Evolutionary conservation across 1,140 invertebrate species (phyloP), one percentile per base, ranked within the genome.

Genomic region (Colletes gigas): DNA sequence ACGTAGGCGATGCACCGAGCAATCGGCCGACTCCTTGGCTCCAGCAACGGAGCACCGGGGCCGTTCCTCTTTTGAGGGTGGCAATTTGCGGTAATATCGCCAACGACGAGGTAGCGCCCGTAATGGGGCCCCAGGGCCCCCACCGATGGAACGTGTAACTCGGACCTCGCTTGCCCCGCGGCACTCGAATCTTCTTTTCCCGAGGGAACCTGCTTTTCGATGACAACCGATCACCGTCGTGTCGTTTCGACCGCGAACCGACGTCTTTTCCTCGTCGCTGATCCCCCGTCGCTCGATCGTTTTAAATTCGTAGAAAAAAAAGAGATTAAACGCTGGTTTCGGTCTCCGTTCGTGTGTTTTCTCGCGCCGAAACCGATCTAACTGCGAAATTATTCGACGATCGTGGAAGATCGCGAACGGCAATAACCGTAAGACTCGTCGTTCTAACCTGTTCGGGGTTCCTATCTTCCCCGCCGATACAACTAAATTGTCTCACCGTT

Each of bases 81-180:
- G 93, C 91, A 93, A 93, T 93, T 93, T 93, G 93, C 86, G 91
- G 92, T 93, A 93, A 93, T 93, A 92, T 92, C 87, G 91, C 88
- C 88, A 92, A 91, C 90, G 91, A 91, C 90, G 89, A 90, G 89
- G 90, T 91, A 91, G 90, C 90, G 91, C 88, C 84, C 82, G 90
- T 92, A 92, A 92, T 92, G 88, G 91, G 83, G 83, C 87, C 78
- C 86, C 82, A 79, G 82, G 78, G 85, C 78, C 85, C 79, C 63
- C 86, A 79, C 82, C 86, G 71, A 55, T 79, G 75, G 81, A 82
- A 87, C 86, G 72, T 87, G 86, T 84, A 88, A 88, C 83, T 85
- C 83, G 78, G 82, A 50, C 60, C 81, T 85, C 59, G 80, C 52
- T 19, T 78, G 72, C 81, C 70, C 71, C 78, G 65, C 81, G 68